Conservation (phyloP, 1,140 invertebrate species). For the Orius laevigatus region DNA sequence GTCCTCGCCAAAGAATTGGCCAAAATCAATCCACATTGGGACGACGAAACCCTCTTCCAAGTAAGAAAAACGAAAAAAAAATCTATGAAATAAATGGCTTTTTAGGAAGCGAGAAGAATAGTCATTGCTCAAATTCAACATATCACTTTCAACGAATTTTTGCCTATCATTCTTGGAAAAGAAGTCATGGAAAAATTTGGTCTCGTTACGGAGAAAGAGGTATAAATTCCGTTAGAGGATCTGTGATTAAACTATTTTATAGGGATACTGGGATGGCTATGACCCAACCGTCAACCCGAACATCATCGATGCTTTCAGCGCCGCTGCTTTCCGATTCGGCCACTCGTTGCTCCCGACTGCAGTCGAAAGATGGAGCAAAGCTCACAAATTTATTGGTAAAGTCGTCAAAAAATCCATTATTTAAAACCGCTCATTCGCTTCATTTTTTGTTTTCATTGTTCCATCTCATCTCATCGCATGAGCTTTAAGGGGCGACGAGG, state of each 20-base stretch:
- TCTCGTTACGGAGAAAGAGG: constrained; percentile 62
- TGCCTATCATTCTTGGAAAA: constrained; percentile 84
- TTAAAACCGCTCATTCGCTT: neutral
- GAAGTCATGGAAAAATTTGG: constrained; percentile 87
- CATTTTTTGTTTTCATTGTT: neutral
- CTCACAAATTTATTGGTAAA: constrained; percentile 78
- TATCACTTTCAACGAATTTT: constrained; percentile 86
- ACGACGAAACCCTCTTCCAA: constrained; percentile 73
- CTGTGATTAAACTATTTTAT: constrained; percentile 20
- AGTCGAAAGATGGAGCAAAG: constrained; percentile 50
- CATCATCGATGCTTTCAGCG: constrained; percentile 46
- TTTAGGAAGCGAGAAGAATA: constrained; percentile 68
- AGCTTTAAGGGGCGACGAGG: too few species aligned
- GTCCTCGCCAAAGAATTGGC: constrained; percentile 55
- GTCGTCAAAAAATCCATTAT: too few species aligned
- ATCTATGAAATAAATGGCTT: constrained; percentile 16
- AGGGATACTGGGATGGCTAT: constrained; percentile 80
- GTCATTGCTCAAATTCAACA: constrained; percentile 83
- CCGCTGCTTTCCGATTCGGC: constrained; percentile 78
- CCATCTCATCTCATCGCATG: neutral
- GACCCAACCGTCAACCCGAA: constrained; percentile 41
- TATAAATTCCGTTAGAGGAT: too few species aligned
- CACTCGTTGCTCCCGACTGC: constrained; percentile 50
- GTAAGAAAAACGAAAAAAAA: constrained; percentile 26
- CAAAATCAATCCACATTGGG: constrained; percentile 71